Percentiles rank a stretch among this genome's conserved stretches.
phyloP scores from a whole-genome alignment of 2,888 invertebrate species.

The Drosophila histrio region DNA sequence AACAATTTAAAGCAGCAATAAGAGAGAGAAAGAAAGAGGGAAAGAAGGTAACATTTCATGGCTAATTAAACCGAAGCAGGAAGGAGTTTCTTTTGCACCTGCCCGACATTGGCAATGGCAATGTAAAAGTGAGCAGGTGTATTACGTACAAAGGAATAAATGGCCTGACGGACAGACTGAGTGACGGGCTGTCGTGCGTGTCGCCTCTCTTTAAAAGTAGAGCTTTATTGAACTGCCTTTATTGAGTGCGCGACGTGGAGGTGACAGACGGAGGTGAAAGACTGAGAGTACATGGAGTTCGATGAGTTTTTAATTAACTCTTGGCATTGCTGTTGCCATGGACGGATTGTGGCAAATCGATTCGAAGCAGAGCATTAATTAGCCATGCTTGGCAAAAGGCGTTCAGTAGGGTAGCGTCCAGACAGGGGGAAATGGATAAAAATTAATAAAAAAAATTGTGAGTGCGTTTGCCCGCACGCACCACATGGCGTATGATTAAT shows the following conservation, averaged over 20 bases:
- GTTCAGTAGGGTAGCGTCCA: not conserved
- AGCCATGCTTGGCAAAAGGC: slow-evolving; percentile 6
- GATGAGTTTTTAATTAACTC: slow-evolving; percentile 71
- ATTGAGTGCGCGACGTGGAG: slow-evolving; percentile 30
- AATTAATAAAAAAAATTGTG: slow-evolving; percentile 33
- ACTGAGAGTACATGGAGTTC: slow-evolving; percentile 3
- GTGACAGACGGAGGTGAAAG: not conserved
- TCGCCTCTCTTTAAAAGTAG: slow-evolving; percentile 1
- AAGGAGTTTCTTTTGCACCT: slow-evolving; percentile 23
- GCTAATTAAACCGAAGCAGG: slow-evolving; percentile 49
- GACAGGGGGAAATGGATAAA: slow-evolving; percentile 3
- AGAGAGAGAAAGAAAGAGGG: not conserved
- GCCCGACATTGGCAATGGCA: slow-evolving; percentile 8
- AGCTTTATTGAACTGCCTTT: slow-evolving; percentile 29
- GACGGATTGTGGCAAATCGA: slow-evolving; percentile 35
- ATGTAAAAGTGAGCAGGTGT: slow-evolving; percentile 33
- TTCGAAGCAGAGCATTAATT: slow-evolving; percentile 40
- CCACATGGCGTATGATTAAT: slow-evolving; percentile 78
- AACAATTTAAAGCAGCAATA: not conserved
- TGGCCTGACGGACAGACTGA: slow-evolving; percentile 3
- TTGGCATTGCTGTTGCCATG: slow-evolving; percentile 37
- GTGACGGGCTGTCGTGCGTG: slow-evolving; percentile 12
- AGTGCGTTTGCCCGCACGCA: slow-evolving; percentile 19
- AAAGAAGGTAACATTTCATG: slow-evolving; percentile 30
- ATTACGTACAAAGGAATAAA: slow-evolving; percentile 48